These are phyloP conservation scores for Pseudois nayaur DNA, from an alignment of 2,113 vertebrate genomes.

Conservation along the genomic window DNA sequence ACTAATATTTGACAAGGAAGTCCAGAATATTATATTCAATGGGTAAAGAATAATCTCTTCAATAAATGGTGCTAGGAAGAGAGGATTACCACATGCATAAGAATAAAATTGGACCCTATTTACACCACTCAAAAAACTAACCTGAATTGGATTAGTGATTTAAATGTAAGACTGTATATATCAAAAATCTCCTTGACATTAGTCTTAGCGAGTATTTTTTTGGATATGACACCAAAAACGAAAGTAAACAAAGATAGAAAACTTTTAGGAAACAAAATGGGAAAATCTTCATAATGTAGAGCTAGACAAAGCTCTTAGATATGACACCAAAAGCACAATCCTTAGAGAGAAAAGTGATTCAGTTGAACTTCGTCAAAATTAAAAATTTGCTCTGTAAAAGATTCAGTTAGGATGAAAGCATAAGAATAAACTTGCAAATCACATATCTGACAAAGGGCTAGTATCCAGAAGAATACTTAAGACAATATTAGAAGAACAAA, in stretches of 20 bases:
- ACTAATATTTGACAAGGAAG: neutral
- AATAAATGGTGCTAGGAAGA: neutral
- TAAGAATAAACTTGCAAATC: neutral
- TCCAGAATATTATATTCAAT: neutral
- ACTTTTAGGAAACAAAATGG: neutral
- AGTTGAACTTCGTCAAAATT: neutral
- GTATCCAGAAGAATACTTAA: conserved; percentile 1
- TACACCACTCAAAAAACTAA: neutral
- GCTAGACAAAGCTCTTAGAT: neutral
- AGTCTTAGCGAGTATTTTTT: neutral
- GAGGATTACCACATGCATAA: neutral
- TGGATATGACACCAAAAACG: neutral
- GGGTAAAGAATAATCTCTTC: neutral
- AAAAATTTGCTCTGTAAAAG: neutral
- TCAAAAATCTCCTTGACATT: neutral
- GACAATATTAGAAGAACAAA: neutral
- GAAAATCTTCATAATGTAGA: neutral
- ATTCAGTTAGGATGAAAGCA: neutral
- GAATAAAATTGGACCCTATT: neutral
- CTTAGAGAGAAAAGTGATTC: neutral
- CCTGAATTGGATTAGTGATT: neutral
- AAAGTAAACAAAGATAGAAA: neutral
- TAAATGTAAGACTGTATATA: neutral
- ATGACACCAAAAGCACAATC: neutral
- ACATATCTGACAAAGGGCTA: neutral